Conservation (phyloP, 1,140 invertebrate genomes). For the Yoshiicerus persimilis region DNA sequence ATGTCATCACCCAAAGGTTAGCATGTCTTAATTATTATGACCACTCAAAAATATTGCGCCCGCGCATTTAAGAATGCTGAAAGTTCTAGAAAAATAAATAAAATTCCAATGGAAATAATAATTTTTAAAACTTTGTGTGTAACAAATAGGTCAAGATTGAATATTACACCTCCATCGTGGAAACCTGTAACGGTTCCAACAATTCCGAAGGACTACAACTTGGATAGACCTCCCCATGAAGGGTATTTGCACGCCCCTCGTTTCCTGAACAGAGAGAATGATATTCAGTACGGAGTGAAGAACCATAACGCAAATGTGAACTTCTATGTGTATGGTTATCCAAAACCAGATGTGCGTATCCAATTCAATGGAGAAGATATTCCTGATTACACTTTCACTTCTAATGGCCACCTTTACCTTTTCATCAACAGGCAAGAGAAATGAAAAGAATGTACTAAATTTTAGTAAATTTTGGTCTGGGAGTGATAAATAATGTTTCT, state of each 20-base stretch:
- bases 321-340: constrained; percentile 92
- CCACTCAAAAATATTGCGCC: background rate
- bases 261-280: constrained; percentile 80
- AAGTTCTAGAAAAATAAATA: background rate
- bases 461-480: constrained; percentile 41
- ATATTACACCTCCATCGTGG: constrained; percentile 76
- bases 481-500: background rate
- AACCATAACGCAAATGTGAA: constrained; percentile 82
- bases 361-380: background rate
- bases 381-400: constrained; percentile 22
- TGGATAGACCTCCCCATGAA: constrained; percentile 79
- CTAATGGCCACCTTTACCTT: constrained; percentile 13
- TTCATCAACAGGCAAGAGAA: constrained; percentile 82
- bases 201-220: constrained; percentile 86
- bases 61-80: background rate
- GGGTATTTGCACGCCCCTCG: constrained; percentile 69
- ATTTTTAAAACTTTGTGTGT: constrained; percentile 35
- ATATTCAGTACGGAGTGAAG: constrained; percentile 73
- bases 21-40: background rate
- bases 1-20: constrained; percentile 64
- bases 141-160: constrained; percentile 70
- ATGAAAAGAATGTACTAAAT: too few species aligned
- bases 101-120: background rate
- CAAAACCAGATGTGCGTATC: constrained; percentile 61
- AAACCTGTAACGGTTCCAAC: constrained; percentile 66